Percentiles rank a stretch among this genome's conserved stretches.
These are phyloP conservation scores for Hybos culiciformis DNA, from an alignment of 2,888 invertebrate genomes.

Conservation along the genomic window DNA sequence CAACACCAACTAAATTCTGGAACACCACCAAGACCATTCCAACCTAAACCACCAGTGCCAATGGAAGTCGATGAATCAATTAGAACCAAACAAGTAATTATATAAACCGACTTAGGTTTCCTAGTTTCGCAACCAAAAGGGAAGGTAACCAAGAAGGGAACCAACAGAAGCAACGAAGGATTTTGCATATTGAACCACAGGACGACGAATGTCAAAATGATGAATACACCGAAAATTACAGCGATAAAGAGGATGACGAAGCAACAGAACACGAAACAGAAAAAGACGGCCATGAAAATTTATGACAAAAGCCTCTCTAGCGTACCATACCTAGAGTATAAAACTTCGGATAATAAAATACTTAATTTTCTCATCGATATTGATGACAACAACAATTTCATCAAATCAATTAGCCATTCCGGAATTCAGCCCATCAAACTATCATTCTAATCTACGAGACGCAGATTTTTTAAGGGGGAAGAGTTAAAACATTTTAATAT, in stretches of 20 bases:
- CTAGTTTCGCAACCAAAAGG: neutral
- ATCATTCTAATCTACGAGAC: too few species aligned
- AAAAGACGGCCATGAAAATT: neutral
- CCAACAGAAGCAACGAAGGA: neutral
- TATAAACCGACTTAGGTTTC: neutral
- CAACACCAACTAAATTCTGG: neutral
- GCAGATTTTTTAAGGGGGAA: too few species aligned
- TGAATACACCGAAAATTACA: neutral
- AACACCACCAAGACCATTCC: neutral
- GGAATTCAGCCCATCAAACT: too few species aligned
- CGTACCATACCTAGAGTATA: slow-evolving; percentile 1
- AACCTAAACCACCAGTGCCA: neutral
- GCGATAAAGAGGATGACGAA: too few species aligned
- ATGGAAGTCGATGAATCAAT: slow-evolving; percentile 4
- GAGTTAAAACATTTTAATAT: too few species aligned
- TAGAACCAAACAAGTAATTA: neutral
- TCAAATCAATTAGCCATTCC: too few species aligned
- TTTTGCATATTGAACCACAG: neutral
- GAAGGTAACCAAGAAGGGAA: neutral
- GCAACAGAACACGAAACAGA: neutral
- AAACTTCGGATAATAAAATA: neutral
- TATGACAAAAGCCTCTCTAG: slow-evolving; percentile 3
- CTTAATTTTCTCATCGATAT: slow-evolving; percentile 8
- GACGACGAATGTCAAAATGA: neutral
- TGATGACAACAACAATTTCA: slow-evolving; percentile 6